phyloP scores from a whole-genome alignment of 2,113 vertebrate genomes.

The Merops nubicus region DNA sequence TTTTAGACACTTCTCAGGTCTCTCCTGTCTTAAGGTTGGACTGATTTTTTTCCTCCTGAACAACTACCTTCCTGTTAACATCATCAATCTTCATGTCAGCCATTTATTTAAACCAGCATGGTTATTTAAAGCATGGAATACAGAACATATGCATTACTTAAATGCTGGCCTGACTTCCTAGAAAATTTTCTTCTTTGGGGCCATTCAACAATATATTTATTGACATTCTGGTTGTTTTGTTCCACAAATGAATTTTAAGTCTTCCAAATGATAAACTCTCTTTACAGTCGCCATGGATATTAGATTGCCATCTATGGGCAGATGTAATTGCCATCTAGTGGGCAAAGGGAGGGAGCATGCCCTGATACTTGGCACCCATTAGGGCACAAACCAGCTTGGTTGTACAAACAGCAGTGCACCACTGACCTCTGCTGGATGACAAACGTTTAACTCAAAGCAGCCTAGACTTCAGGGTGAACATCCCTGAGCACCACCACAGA shows the following conservation, averaged over 20 bases:
- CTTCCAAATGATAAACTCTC: not conserved
- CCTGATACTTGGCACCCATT: rapidly evolving
- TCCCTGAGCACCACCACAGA: not conserved
- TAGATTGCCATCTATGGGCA: not conserved
- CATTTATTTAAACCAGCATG: not conserved
- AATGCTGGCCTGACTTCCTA: not conserved
- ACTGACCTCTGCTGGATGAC: slow-evolving; percentile 56
- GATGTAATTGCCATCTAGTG: not conserved
- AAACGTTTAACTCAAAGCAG: not conserved
- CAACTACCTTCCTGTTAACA: not conserved
- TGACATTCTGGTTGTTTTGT: not conserved
- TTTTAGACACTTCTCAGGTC: not conserved
- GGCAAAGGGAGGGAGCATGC: not conserved
- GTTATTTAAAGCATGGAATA: not conserved
- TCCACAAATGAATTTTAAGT: not conserved
- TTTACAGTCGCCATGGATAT: not conserved
- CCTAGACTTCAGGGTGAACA: too few relatives aligned
- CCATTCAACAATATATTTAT: not conserved
- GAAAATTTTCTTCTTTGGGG: not conserved
- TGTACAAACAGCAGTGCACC: not conserved
- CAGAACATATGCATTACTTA: not conserved
- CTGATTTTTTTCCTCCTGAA: not conserved
- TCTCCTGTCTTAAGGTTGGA: not conserved
- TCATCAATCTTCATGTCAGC: not conserved
- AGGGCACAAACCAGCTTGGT: not conserved